Conservation (phyloP, 2,113 vertebrate species). For the Silurus meridionalis region DNA sequence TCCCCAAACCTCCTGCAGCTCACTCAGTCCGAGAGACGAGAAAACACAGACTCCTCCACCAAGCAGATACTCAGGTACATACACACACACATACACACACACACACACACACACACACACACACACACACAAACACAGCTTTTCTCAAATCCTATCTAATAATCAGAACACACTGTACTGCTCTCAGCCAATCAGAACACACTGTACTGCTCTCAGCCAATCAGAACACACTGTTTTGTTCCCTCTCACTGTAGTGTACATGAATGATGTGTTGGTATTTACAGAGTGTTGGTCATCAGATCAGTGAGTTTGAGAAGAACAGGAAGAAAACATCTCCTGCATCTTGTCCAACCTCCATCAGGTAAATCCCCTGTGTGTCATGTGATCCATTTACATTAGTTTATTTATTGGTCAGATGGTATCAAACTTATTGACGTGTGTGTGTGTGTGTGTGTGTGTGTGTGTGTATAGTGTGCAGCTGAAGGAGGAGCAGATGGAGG, state of each 20-base stretch:
- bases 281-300: slow-evolving; percentile 79
- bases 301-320: slow-evolving; percentile 82
- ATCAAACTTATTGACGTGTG: neutral
- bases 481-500: slow-evolving; percentile 66
- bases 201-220: neutral
- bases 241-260: neutral
- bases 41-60: slow-evolving; percentile 73
- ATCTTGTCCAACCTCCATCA: slow-evolving; percentile 47
- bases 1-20: slow-evolving; percentile 74
- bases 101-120: neutral
- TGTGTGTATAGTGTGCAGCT: slow-evolving; percentile 29
- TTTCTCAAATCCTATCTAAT: neutral
- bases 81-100: slow-evolving; percentile 14
- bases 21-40: slow-evolving; percentile 67
- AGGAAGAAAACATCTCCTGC: slow-evolving; percentile 62
- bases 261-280: neutral
- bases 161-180: too few relatives aligned
- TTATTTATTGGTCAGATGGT: too few relatives aligned
- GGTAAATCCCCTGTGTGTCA: slow-evolving; percentile 51
- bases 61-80: slow-evolving; percentile 4
- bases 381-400: too few relatives aligned
- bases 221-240: neutral
- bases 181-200: too few relatives aligned
- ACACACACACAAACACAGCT: neutral
- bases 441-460: slow-evolving; percentile 15